Percentiles rank a stretch among this genome's conserved stretches.
Evolutionary conservation across 2,797 vertebrate species (phyloP).

Genomic region (Nyctibius grandis): DNA sequence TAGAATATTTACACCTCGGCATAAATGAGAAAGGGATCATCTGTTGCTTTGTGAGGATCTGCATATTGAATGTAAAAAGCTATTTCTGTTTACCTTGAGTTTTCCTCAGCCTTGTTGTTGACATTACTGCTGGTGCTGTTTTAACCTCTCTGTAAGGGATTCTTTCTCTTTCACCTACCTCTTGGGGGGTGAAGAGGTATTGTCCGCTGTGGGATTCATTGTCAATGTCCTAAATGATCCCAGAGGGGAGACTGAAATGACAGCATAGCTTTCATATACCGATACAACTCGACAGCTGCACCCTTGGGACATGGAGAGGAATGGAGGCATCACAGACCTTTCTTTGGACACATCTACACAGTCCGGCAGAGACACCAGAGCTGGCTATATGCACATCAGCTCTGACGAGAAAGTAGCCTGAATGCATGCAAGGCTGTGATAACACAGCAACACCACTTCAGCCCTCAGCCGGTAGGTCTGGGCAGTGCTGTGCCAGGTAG

Average conservation of each 20-base stretch:
- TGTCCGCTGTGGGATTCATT: background rate
- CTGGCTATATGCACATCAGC: background rate
- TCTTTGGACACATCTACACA: background rate
- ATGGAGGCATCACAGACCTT: background rate
- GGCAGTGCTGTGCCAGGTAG: background rate
- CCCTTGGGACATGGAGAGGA: background rate
- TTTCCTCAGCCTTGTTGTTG: background rate
- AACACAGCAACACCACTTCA: background rate
- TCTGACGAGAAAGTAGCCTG: background rate
- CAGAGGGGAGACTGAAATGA: background rate
- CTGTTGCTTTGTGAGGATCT: background rate
- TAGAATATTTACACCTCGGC: conserved; percentile 2
- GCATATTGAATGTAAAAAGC: background rate
- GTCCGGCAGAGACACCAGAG: background rate
- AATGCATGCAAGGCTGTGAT: background rate
- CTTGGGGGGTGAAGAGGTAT: background rate
- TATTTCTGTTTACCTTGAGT: background rate
- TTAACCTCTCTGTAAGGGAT: background rate
- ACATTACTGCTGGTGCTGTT: background rate
- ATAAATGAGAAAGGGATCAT: background rate
- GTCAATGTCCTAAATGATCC: background rate
- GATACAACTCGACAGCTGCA: background rate
- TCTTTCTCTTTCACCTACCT: background rate
- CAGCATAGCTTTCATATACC: background rate
- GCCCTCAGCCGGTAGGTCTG: background rate